Base-by-base conservation (phyloP, 2,888 invertebrate genomes). In the Nasonovia ribisnigri region DNA sequence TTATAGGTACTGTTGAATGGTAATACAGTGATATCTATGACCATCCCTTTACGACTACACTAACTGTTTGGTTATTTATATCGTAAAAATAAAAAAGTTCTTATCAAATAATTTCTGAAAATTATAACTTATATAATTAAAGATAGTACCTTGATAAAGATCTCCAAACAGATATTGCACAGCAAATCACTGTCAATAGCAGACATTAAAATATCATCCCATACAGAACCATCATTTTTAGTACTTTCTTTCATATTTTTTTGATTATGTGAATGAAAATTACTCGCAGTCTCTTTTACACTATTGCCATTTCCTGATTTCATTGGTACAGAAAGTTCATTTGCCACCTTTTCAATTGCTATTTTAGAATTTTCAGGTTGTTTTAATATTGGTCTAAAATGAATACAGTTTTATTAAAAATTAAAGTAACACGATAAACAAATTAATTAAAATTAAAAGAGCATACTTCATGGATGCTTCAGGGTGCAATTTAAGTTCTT, bases 71-170 rank as follows among this genome's bases (percentile, higher is more conserved):
- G n/a, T 16, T 67, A 42, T 24, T 24, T 13, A 42, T 24, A 84
- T 84, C 24, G 10, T 84, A 84, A 84, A 43, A 84, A 26, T 84
- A 11, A 84, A 42, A 26, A 26, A 84, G 26, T 42, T 46, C 84
- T 43, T 84, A 24, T 84, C 10, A 26, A 8, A 67, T 67, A 26
- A n/a, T 67, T 67, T 13, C n/a, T 84, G 10, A 84, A 42, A 84
- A 43, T 10, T 84, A 84, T 43, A 51, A 13, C 46, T 24, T 54
- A 46, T 43, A 84, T 46, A 46, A 46, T 46, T 46, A 46, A 10
- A 46, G 11, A 46, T 46, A 46, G 26, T 91, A 91, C 91, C 84
- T 54, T 91, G 8, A 91, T 91, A 42, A 91, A 91, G 42, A 91
- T 54, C 84, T 91, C 91, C 13, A 51, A 84, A n/a, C 91, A 91